Evolutionary conservation across 2,113 vertebrate genomes (phyloP).

Genomic region (Ochotona curzoniae): DNA sequence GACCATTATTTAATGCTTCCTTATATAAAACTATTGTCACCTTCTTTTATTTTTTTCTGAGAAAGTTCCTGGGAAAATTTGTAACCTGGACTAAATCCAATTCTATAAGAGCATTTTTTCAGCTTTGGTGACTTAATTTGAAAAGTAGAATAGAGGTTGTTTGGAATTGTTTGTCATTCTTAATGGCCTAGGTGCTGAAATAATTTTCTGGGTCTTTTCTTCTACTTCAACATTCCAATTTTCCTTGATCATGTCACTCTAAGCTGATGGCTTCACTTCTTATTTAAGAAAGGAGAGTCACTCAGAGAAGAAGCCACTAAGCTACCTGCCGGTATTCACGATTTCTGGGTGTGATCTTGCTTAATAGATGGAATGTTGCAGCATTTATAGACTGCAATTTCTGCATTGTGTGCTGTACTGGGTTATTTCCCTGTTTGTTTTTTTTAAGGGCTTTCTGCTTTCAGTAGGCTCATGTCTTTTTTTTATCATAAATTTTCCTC

Average conservation of each 20-base stretch:
- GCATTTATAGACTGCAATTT: not conserved
- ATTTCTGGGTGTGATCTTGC: not conserved
- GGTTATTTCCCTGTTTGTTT: not conserved
- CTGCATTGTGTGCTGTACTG: accelerated
- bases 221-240: not conserved
- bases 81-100: not conserved
- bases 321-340: not conserved
- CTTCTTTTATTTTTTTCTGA: not conserved
- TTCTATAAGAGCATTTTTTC: not conserved
- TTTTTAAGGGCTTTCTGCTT: too few species aligned
- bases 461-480: not conserved
- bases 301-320: not conserved
- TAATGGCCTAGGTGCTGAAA: not conserved
- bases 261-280: not conserved
- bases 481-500: not conserved
- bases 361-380: not conserved
- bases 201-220: not conserved
- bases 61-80: not conserved
- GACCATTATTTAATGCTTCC: not conserved
- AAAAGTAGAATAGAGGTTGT: not conserved
- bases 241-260: not conserved
- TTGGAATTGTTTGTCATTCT: not conserved
- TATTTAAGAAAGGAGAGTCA: not conserved
- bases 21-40: not conserved
- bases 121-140: not conserved